Conservation (phyloP, 2,888 invertebrate species). For the Tiliacea citrago region DNA sequence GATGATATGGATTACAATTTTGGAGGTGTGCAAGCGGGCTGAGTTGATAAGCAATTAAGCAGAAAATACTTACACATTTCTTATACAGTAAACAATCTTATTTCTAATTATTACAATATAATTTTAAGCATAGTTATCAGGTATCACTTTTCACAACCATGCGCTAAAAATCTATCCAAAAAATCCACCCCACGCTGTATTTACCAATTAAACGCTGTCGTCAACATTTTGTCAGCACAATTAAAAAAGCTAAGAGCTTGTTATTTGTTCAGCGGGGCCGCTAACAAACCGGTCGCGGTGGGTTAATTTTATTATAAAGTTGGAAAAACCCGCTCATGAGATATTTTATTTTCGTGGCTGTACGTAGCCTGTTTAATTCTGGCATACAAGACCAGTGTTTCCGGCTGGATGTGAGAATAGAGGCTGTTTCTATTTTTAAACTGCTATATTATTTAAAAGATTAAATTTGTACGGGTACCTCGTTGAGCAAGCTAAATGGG, state of each 20-base stretch:
- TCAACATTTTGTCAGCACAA: slow-evolving; percentile 24
- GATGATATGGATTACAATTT: no score
- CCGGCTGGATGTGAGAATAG: slow-evolving; percentile 43
- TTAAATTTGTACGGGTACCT: slow-evolving; percentile 14
- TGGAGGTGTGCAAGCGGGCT: no score
- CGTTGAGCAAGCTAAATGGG: slow-evolving; percentile 19
- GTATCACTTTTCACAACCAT: background rate
- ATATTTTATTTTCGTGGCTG: slow-evolving; percentile 53
- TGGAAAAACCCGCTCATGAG: slow-evolving; percentile 47
- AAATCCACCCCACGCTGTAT: background rate
- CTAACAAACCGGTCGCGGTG: slow-evolving; percentile 44
- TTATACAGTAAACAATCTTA: background rate
- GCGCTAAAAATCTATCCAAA: slow-evolving; percentile 8
- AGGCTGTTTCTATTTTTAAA: slow-evolving; percentile 38
- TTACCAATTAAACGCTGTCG: slow-evolving; percentile 8
- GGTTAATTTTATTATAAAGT: slow-evolving; percentile 67
- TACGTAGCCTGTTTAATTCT: slow-evolving; percentile 32
- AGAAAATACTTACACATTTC: no score
- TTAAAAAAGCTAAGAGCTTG: slow-evolving; percentile 49
- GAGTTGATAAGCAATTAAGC: no score
- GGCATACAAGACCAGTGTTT: slow-evolving; percentile 35
- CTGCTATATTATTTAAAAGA: slow-evolving; percentile 27
- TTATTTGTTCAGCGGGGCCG: slow-evolving; percentile 54
- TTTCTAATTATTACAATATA: background rate
- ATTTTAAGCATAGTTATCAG: background rate